A percentile compares a stretch with the other conserved stretches of the same genome.
Evolutionary conservation across 2,113 vertebrate species (phyloP).

Genomic region (Elanoides forficatus): DNA sequence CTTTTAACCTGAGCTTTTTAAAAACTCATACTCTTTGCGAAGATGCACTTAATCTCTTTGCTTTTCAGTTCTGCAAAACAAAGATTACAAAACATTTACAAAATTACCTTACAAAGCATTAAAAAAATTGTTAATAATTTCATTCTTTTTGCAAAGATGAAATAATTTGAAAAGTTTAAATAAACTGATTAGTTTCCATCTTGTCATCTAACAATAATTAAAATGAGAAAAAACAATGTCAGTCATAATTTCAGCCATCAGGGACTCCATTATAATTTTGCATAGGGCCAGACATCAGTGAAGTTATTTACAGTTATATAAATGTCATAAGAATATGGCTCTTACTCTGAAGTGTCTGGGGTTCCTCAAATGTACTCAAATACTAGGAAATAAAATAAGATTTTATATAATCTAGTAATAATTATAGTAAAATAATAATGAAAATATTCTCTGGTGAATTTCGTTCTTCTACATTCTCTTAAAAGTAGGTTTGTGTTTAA

Average conservation of each 20-base stretch:
- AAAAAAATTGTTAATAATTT: background rate
- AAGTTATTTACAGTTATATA: constrained; percentile 6
- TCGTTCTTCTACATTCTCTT: background rate
- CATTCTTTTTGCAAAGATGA: background rate
- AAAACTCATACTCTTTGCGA: background rate
- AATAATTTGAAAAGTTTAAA: background rate
- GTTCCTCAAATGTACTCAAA: background rate
- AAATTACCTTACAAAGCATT: background rate
- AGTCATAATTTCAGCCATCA: background rate
- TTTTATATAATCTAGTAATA: background rate
- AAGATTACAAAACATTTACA: background rate
- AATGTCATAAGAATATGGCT: background rate
- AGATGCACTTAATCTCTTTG: background rate
- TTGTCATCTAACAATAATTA: background rate
- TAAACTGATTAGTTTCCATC: background rate
- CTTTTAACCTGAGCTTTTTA: background rate
- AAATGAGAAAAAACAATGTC: background rate
- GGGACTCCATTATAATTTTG: background rate
- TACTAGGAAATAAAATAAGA: background rate
- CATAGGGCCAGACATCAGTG: background rate
- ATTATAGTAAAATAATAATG: background rate
- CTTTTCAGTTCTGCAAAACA: background rate
- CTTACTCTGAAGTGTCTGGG: background rate
- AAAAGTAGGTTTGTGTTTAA: constrained; percentile 12
- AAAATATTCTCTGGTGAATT: background rate